A percentile compares a stretch with the other conserved stretches of the same genome.
These are phyloP conservation scores for Himantopus leucocephalus DNA, from an alignment of 2,113 vertebrate species.

Conservation along the genomic window DNA sequence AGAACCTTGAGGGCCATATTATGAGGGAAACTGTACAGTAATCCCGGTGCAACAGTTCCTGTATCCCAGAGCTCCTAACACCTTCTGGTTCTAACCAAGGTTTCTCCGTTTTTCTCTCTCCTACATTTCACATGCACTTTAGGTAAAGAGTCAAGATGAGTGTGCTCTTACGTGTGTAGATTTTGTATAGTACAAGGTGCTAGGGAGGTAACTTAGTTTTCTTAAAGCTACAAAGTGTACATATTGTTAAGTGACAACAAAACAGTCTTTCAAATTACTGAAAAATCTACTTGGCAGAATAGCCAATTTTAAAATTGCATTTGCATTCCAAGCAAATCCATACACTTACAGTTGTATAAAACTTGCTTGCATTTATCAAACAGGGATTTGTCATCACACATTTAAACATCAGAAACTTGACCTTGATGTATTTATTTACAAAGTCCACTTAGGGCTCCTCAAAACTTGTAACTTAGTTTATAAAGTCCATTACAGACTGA, in stretches of 20 bases:
- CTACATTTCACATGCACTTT: slow-evolving; percentile 45
- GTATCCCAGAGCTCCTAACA: not conserved
- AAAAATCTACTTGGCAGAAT: not conserved
- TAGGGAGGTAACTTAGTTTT: not conserved
- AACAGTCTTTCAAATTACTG: not conserved
- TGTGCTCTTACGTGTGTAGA: not conserved
- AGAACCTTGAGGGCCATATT: not conserved
- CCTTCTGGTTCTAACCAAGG: not conserved
- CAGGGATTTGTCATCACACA: not conserved
- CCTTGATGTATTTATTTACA: not conserved
- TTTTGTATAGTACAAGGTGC: slow-evolving; percentile 26
- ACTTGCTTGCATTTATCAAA: not conserved
- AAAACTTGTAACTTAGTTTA: not conserved
- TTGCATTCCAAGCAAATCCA: not conserved
- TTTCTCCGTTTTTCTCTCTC: not conserved
- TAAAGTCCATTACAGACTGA: not conserved
- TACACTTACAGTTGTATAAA: not conserved
- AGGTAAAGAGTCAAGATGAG: slow-evolving; percentile 1
- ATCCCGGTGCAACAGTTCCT: not conserved
- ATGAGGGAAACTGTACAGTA: not conserved
- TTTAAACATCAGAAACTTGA: not conserved
- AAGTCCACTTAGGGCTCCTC: not conserved
- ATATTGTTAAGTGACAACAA: not conserved
- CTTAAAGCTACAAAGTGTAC: not conserved
- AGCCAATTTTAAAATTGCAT: not conserved